Conservation (phyloP, 2,797 vertebrate species). For the Crenuchus spilurus region DNA sequence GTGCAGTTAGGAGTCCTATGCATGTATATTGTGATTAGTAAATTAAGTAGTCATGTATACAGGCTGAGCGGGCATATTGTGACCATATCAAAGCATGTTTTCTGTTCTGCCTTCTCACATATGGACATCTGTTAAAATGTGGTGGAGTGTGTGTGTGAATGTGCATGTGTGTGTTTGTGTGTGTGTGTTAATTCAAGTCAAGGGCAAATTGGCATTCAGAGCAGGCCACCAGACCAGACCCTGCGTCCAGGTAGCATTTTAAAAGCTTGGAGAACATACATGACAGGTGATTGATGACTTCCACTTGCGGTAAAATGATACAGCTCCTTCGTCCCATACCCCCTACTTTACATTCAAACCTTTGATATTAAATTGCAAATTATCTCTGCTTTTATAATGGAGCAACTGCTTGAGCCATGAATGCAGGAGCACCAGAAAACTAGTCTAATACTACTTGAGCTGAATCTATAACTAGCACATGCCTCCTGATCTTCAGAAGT, state of each 20-base stretch:
- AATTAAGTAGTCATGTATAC: no score
- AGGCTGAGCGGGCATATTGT: background rate
- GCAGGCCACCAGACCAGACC: conserved; percentile 33
- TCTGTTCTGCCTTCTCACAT: background rate
- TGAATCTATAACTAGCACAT: background rate
- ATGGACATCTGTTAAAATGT: background rate
- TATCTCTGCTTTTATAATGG: conserved; percentile 59
- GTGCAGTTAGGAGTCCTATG: no score
- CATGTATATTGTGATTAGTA: no score
- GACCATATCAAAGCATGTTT: no score
- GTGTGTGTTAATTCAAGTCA: background rate
- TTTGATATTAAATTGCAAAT: conserved; percentile 57
- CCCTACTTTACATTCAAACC: conserved; percentile 16
- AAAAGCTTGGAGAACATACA: conserved; percentile 26
- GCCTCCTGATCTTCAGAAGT: background rate
- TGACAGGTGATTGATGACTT: conserved; percentile 49
- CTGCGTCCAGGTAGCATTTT: conserved; percentile 37
- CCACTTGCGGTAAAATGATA: conserved; percentile 42
- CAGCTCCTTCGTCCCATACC: background rate
- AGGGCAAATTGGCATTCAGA: conserved; percentile 35
- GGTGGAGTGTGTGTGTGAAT: background rate
- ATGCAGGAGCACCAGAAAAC: background rate
- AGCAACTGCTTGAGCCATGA: conserved; percentile 37
- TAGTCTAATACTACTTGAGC: background rate
- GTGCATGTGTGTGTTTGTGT: background rate